Evolutionary conservation across 2,797 vertebrate species (phyloP).

Genomic region (Okamejei kenojei): DNA sequence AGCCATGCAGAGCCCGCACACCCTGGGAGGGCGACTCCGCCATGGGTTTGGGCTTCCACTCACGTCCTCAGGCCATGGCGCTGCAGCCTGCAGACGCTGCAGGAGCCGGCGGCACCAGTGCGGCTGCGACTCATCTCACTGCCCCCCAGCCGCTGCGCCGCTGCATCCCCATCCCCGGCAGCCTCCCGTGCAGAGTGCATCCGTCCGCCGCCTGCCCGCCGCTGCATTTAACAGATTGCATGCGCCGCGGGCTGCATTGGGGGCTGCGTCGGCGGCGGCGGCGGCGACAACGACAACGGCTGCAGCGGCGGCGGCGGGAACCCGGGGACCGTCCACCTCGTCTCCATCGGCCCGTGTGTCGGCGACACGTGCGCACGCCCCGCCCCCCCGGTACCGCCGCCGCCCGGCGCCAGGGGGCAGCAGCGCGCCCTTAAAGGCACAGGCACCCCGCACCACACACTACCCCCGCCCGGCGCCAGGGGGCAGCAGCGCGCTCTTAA

Average conservation of each 20-base stretch:
- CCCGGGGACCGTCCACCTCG: background rate
- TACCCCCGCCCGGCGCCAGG: too few relatives aligned
- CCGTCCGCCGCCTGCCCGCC: background rate
- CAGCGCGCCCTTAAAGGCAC: too few relatives aligned
- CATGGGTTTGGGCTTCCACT: background rate
- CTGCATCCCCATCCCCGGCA: background rate
- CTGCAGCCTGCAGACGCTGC: background rate
- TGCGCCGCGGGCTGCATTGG: background rate
- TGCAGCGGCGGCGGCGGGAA: background rate
- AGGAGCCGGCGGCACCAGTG: too few relatives aligned
- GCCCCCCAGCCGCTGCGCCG: background rate
- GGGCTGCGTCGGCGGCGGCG: background rate
- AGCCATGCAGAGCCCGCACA: background rate
- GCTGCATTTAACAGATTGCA: background rate
- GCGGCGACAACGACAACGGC: too few relatives aligned
- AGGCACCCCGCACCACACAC: too few relatives aligned
- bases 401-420: background rate
- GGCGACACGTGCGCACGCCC: conserved; percentile 42
- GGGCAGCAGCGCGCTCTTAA: too few relatives aligned
- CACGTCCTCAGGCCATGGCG: background rate
- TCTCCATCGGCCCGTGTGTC: conserved; percentile 45
- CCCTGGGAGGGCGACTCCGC: background rate
- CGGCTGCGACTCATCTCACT: too few relatives aligned
- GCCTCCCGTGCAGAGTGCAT: background rate
- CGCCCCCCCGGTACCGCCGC: too few relatives aligned